Base-by-base conservation (phyloP, 2,113 vertebrate species). In the Symphodus melops region DNA sequence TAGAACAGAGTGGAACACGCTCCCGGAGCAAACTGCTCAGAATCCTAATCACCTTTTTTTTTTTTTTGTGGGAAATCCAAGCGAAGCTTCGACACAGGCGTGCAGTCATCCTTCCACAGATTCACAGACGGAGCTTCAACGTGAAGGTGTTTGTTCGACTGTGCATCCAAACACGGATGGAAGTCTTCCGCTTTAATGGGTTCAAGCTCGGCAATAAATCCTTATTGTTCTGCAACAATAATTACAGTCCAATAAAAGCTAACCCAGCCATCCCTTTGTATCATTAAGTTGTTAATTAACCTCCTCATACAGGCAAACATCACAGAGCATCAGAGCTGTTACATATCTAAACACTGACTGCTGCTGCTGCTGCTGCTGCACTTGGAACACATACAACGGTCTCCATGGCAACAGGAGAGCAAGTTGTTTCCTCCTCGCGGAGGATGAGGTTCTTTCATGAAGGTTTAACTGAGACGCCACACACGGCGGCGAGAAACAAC, bases 381-480 rank as follows among this genome's bases (percentile, higher is more conserved):
- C 42, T 62, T 53, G 49, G 67, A 81, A 78, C 46, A 69, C 58
- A 79, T 76, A 75, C 69, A 78, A 72, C 39, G 54, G 88, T 93
- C 79, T 81, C 91, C 89, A 92, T 92, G 87, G 91, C 86, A 94
- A 93, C 94, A 87, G 64, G 75, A 58, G 83, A 83, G 36, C 68
- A 68, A 82, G 66, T 88, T 87, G 64, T 66, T 90, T 64, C 79
- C 79, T 80, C 72, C 69, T 20, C 52, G 65, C 8, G 37, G 60
- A 77, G 70, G 81, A 84, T 75, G 62, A 72, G 77, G 72, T 85
- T 70, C 62, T 84, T 86, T 88, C 86, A 82, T 73, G 61, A 81
- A 71, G 59, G 71, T 70, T 76, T 81, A 66, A 74, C 55, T 55
- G 54, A 65, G 54, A 76, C 37, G 39, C 46, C 25, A 28, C 53